These are phyloP conservation scores for Rhadina sibilatrix DNA, from an alignment of 2,113 vertebrate genomes.

Conservation along the genomic window DNA sequence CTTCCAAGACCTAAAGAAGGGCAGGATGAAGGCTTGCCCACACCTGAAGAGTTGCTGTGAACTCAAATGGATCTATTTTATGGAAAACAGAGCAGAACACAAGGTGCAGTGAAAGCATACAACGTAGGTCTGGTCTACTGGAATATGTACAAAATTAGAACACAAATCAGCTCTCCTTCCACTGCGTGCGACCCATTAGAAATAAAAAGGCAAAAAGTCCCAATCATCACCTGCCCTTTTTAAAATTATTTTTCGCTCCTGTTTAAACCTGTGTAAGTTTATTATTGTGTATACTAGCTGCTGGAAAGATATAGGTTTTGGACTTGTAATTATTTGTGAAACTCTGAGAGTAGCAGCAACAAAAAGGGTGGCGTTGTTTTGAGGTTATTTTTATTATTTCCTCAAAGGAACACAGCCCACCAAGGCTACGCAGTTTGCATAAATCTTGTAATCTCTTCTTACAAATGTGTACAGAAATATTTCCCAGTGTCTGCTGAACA, in stretches of 20 bases:
- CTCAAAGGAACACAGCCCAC: constrained; percentile 12
- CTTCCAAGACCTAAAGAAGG: neutral
- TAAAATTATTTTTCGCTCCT: neutral
- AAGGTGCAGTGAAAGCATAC: neutral
- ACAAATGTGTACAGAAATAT: constrained; percentile 38
- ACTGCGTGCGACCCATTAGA: neutral
- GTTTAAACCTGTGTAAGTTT: neutral
- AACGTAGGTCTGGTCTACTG: neutral
- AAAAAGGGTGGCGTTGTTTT: neutral
- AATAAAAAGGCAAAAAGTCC: neutral
- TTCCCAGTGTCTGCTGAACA: constrained; percentile 40
- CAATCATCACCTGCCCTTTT: neutral
- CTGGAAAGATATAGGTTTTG: neutral
- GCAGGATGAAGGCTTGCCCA: neutral
- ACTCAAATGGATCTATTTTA: neutral
- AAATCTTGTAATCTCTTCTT: constrained; percentile 34
- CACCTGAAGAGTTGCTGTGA: neutral
- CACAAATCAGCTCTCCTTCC: neutral
- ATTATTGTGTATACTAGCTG: neutral
- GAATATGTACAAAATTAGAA: neutral
- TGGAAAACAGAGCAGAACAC: neutral
- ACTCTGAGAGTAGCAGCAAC: neutral
- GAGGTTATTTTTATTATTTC: constrained; percentile 37
- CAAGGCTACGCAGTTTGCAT: constrained; percentile 19
- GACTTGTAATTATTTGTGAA: constrained; percentile 4